Base-by-base conservation (phyloP, 2,797 vertebrate genomes). In the Loris lydekkerianus region DNA sequence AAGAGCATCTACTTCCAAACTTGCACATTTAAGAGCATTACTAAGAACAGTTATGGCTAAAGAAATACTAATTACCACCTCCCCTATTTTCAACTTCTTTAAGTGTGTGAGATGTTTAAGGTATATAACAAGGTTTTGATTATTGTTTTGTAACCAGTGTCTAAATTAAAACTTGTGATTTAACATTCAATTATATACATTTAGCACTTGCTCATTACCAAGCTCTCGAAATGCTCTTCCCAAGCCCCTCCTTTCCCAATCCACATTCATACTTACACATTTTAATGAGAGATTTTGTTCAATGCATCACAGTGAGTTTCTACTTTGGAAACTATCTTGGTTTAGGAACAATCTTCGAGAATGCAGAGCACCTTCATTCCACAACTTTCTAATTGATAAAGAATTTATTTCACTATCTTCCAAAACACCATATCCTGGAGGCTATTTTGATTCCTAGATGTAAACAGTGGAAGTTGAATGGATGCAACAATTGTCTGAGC, bases 371-470 rank as follows among this genome's bases (percentile, higher is more conserved):
- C 9, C 37, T 83, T 20, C 2, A 70, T 20, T 70, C 95, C 86
- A 88, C 25, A 96, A 86, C 76, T 40, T 80, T 88, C 9, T 77
- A 93, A 78, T 95, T 80, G 37, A 11, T 86, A 61, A 94, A 81
- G 14, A 83, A 95, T 61, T 13, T 40, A 80, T 77, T 77, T 87
- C 40, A 89, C 73, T 72, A 27, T 84, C 85, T 86, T 89, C 73
- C 85, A 87, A 92, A 92, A 80, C 10, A 82, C 14, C 31, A 40
- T 10, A 87, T 25, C 17, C 31, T 21, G 11, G 69, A 4, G 27
- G 23, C 5, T 67, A 80, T 89, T 95, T 95, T 61, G n/a, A 31
- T 84, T 93, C 18, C 11, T 91, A 92, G 85, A 93, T 86, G 13
- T 75, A 93, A 88, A 89, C 69, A n/a, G 9, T 75, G 8, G 78